Evolutionary conservation across 2,113 vertebrate species (phyloP), one percentile per base, ranked within the genome.

Genomic region (Triplophysa rosa): DNA sequence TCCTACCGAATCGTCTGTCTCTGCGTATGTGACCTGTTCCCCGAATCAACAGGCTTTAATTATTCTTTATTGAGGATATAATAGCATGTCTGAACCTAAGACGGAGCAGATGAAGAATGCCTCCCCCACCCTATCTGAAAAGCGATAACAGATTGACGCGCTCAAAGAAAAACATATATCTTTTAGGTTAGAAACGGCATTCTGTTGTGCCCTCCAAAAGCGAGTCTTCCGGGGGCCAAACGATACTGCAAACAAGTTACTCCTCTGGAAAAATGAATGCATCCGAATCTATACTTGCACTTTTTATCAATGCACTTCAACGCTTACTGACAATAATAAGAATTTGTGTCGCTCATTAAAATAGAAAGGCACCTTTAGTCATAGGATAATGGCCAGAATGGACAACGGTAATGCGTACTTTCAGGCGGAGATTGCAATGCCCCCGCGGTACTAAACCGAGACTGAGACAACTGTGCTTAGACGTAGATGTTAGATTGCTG

Each of bases 291-390:
- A 91, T 95, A 95, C 95, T 95, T 97, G 95, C 95, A 95, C 94
- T 95, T 96, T 96, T 97, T 95, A 95, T 94, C 91, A 94, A 90
- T 96, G 94, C 95, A 97, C 94, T 97, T 97, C 93, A 94, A 94
- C 88, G 93, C 91, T 91, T 90, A 90, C 89, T 88, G 89, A 95
- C 88, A 95, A 95, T 93, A 93, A 94, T 92, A 95, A 87, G 92
- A 89, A 88, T 87, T 91, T 91, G 81, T 64, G 83, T 91, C 92
- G 88, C 88, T 91, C 87, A 90, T 90, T 90, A 86, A 90, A 90
- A 89, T 76, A 86, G 85, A 68, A 78, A 73, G 52, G 67, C 70
- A 81, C 45, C 87, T 89, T 88, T 82, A 89, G 87, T 89, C 87
- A 82, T 89, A 88, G 86, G 88, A 90, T 89, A 88, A 87, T 88